These are phyloP conservation scores for Chymomyza caudatula DNA, from an alignment of 2,888 invertebrate genomes.

Conservation along the genomic window DNA sequence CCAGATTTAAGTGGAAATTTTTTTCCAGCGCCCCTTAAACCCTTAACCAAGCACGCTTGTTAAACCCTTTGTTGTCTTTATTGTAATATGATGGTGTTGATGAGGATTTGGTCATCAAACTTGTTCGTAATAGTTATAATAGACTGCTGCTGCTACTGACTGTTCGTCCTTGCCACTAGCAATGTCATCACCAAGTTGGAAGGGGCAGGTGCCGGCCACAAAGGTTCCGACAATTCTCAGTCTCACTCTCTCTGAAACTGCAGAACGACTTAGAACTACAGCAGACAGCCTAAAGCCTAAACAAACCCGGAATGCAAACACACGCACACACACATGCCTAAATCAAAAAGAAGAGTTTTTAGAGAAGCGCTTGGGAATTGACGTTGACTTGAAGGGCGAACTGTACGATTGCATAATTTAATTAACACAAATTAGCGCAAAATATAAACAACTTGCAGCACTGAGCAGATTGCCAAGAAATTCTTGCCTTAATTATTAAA, in stretches of 20 bases:
- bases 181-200: no score
- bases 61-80: neutral
- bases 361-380: neutral
- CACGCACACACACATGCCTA: neutral
- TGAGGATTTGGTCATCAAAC: neutral
- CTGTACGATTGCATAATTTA: conserved; percentile 46
- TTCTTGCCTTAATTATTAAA: neutral
- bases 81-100: neutral
- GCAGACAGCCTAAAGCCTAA: no score
- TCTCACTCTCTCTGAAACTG: no score
- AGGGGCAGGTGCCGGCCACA: no score
- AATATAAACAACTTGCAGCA: conserved; percentile 41
- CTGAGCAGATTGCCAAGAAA: neutral
- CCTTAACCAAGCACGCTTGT: neutral
- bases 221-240: no score
- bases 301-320: no score
- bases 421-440: conserved; percentile 36
- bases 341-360: neutral
- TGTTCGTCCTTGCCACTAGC: no score
- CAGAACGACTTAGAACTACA: no score
- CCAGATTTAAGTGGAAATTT: conserved; percentile 62
- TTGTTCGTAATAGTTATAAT: neutral
- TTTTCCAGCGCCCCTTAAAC: neutral
- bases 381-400: neutral
- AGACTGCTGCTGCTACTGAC: neutral